phyloP scores from a whole-genome alignment of 1,140 invertebrate species.

The Mya arenaria region DNA sequence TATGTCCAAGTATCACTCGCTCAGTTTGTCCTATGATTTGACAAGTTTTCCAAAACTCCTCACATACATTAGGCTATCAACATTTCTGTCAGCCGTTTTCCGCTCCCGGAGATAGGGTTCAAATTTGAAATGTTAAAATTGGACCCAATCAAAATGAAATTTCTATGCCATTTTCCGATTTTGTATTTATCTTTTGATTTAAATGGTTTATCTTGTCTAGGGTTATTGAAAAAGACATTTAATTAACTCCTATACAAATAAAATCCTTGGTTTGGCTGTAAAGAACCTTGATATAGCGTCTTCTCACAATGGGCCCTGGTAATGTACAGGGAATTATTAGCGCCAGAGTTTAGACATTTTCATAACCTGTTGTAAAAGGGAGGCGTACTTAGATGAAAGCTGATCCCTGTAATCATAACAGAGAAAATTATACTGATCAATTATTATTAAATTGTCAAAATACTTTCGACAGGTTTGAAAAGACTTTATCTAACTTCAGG shows the following conservation, averaged over 20 bases:
- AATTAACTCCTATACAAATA: constrained; percentile 40
- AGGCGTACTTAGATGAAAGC: constrained; percentile 20
- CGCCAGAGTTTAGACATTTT: background rate
- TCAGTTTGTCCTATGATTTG: constrained; percentile 33
- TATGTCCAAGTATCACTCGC: too few relatives aligned
- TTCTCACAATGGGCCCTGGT: background rate
- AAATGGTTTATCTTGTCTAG: constrained; percentile 37
- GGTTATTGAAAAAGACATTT: constrained; percentile 42
- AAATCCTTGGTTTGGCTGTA: constrained; percentile 17
- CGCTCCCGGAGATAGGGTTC: background rate
- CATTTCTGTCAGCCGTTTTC: background rate
- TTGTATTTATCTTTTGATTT: constrained; percentile 41
- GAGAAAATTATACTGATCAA: constrained; percentile 30
- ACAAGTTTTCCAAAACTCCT: constrained; percentile 29
- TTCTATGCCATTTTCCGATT: constrained; percentile 20
- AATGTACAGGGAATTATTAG: constrained; percentile 1
- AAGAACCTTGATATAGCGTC: constrained; percentile 2
- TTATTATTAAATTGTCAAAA: constrained; percentile 52
- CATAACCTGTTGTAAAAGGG: background rate
- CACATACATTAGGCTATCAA: constrained; percentile 10
- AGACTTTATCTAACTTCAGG: background rate
- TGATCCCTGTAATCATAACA: constrained; percentile 7
- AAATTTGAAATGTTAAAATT: background rate
- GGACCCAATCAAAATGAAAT: constrained; percentile 33
- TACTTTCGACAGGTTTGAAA: constrained; percentile 25